These are phyloP conservation scores for Lutjanus argentimaculatus DNA, from an alignment of 2,797 vertebrate genomes.

Conservation along the genomic window DNA sequence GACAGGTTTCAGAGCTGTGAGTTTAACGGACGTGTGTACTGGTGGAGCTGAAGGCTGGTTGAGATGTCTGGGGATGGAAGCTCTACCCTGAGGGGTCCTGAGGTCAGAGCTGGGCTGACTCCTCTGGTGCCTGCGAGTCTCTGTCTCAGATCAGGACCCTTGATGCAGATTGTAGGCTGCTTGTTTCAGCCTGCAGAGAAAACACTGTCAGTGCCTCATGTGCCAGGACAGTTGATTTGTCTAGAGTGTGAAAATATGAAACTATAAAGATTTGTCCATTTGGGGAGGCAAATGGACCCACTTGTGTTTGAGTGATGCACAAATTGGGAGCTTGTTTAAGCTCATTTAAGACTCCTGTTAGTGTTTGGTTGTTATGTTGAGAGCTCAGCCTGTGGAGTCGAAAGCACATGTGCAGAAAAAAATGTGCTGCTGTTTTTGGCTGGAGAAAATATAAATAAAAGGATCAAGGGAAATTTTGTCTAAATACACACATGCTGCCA, in stretches of 20 bases:
- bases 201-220: slow-evolving; percentile 1
- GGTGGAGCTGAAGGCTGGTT: slow-evolving; percentile 31
- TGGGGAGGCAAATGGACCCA: background rate
- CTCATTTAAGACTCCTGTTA: slow-evolving; percentile 24
- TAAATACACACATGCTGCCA: slow-evolving; percentile 42
- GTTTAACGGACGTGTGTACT: slow-evolving; percentile 23
- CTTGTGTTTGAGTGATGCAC: slow-evolving; percentile 2
- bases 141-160: slow-evolving; percentile 50
- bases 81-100: slow-evolving; percentile 56
- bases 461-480: slow-evolving; percentile 44
- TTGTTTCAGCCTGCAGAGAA: slow-evolving; percentile 53
- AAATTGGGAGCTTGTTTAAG: slow-evolving; percentile 26
- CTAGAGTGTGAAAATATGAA: background rate
- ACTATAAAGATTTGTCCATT: background rate
- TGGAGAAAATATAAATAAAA: slow-evolving; percentile 59
- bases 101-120: slow-evolving; percentile 66
- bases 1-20: slow-evolving; percentile 13
- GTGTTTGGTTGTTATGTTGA: slow-evolving; percentile 40
- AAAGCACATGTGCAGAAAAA: slow-evolving; percentile 31
- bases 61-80: slow-evolving; percentile 23
- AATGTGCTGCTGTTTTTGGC: slow-evolving; percentile 63
- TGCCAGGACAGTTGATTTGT: slow-evolving; percentile 1
- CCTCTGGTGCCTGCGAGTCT: slow-evolving; percentile 73
- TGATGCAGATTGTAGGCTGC: slow-evolving; percentile 32
- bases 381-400: slow-evolving; percentile 24